Evolutionary conservation across 2,797 vertebrate genomes (phyloP).

Genomic region (Cygnus olor): DNA sequence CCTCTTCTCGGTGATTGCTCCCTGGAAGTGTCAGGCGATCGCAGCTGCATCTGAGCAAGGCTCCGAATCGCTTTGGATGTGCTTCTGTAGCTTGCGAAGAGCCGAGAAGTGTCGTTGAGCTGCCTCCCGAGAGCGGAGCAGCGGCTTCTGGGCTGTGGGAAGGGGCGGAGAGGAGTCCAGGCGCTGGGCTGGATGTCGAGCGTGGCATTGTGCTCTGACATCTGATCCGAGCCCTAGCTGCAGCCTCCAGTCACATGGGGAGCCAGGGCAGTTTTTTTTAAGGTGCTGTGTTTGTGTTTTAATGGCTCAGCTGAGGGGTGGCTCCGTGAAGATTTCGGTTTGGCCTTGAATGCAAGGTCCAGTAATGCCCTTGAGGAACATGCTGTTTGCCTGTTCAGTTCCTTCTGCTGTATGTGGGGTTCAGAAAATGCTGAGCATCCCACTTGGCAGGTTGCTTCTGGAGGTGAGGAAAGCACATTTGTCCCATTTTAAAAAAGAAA

Average conservation of each 20-base stretch:
- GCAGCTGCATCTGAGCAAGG: not conserved
- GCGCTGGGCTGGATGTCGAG: not conserved
- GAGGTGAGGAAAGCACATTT: not conserved
- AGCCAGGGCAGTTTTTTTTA: not conserved
- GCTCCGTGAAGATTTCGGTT: not conserved
- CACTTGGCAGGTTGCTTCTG: not conserved
- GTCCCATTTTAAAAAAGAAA: not conserved
- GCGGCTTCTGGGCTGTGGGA: not conserved
- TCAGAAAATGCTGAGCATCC: not conserved
- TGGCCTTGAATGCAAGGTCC: not conserved
- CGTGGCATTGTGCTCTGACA: not conserved
- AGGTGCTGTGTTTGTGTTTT: not conserved
- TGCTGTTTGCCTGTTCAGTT: not conserved
- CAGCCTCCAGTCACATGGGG: not conserved
- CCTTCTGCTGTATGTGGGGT: not conserved
- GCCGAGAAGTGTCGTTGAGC: not conserved
- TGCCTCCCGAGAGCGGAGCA: not conserved
- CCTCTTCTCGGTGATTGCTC: not conserved
- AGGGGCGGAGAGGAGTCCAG: not conserved
- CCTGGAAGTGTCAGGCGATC: not conserved
- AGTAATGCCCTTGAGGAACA: not conserved
- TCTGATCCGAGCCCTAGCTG: not conserved
- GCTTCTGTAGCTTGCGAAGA: not conserved
- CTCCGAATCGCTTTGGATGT: rapidly evolving
- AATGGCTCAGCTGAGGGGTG: not conserved